Conservation (phyloP, 2,797 vertebrate genomes). For the Pantherophis alleghaniensis region DNA sequence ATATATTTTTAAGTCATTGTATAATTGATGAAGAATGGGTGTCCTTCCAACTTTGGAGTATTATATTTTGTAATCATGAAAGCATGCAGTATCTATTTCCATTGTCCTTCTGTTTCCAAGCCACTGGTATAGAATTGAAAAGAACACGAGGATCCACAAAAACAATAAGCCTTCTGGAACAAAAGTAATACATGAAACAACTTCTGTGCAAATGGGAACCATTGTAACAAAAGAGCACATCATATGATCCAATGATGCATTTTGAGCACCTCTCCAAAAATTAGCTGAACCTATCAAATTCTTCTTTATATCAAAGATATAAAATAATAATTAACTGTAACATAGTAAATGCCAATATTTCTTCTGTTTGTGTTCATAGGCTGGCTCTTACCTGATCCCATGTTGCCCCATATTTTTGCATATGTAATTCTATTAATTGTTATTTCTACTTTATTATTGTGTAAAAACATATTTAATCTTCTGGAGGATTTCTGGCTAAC, state of each 20-base stretch:
- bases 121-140: background rate
- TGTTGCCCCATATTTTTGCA: background rate
- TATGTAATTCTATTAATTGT: background rate
- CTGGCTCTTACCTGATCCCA: background rate
- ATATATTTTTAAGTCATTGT: background rate
- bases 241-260: background rate
- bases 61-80: background rate
- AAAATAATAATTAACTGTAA: background rate
- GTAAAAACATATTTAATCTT: background rate
- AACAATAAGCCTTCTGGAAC: background rate
- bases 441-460: background rate
- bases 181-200: background rate
- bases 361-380: background rate
- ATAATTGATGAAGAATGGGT: background rate
- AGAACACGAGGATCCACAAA: background rate
- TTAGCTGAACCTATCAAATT: background rate
- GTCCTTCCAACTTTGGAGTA: background rate
- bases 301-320: background rate
- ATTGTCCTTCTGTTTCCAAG: background rate
- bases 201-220: background rate
- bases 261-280: background rate
- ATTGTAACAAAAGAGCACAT: background rate
- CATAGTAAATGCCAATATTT: background rate
- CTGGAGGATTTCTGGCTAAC: background rate
- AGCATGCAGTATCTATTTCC: background rate